Base-by-base conservation (phyloP, 1,140 invertebrate genomes). In the Hydropsyche tenuis region DNA sequence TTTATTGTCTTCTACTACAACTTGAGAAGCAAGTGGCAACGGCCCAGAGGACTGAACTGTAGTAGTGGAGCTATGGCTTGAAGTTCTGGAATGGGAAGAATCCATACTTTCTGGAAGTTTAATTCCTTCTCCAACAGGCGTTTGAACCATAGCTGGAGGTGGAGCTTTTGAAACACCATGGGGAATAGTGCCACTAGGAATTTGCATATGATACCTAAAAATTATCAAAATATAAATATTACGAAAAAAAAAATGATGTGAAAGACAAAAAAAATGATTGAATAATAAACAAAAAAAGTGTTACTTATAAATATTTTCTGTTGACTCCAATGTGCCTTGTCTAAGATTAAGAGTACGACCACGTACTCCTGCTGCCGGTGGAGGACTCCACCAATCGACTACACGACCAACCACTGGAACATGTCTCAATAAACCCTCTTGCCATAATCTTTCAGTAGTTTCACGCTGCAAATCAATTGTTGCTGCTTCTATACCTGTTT, bases 401-500 rank as follows among this genome's bases (percentile, higher is more conserved):
- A 98, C 90, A 23, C 94, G 93, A 0, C 92, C 94, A 88, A 98
- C 94, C 9, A 98, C 91, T 0, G 96, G 96, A 43, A 98, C 93
- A 77, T 97, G 94, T 62, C 96, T 86, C 60, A 99, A 85, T 66
- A 98, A 91, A 46, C 96, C 96, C 84, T 98, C 96, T 82, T 98
- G 95, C 91, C 94, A 94, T 6, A 98, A 84, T 80, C 93, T 91
- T 78, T 96, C 92, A 56, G 94, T 92, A 63, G 92, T 94, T 85
- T 97, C 96, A 69, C 93, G 90, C 80, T 95, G 90, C 25, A 99
- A 84, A 81, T 98, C 96, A 77, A 93, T 89, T 68, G 94, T 95
- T 0, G 96, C 96, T 25, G 94, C 92, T 82, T 97, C 94, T 76
- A 99, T 98, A 64, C 94, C 91, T 92, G 78, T n/a, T 51, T 51